Conservation (phyloP, 2,113 vertebrate genomes). For the Festucalex cinctus region DNA sequence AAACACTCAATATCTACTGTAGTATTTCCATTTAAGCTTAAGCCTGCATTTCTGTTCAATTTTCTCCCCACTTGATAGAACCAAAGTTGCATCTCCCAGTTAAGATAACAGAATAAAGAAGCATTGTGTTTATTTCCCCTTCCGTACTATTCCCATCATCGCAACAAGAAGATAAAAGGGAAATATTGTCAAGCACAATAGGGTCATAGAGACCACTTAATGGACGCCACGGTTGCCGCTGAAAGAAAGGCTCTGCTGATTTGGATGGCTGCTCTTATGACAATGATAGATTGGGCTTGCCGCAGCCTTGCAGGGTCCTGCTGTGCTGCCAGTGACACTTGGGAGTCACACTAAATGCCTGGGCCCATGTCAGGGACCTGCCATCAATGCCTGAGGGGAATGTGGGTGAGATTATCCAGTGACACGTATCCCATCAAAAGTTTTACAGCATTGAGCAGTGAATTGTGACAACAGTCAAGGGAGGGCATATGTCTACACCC, state of each 20-base stretch:
- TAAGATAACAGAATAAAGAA: neutral
- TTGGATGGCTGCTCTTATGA: constrained; percentile 66
- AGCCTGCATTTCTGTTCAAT: constrained; percentile 12
- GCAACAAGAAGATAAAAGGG: constrained; percentile 20
- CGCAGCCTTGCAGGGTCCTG: constrained; percentile 56
- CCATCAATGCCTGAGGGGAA: constrained; percentile 46
- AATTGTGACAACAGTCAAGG: constrained; percentile 33
- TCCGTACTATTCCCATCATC: constrained; percentile 14
- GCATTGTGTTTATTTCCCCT: constrained; percentile 1
- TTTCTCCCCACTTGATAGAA: constrained; percentile 9
- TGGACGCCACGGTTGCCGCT: constrained; percentile 48
- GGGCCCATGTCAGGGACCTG: constrained; percentile 50
- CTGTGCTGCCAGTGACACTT: constrained; percentile 63
- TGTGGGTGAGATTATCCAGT: constrained; percentile 57
- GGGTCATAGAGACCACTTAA: constrained; percentile 48
- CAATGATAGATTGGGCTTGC: constrained; percentile 70
- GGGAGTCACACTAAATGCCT: constrained; percentile 64
- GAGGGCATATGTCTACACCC: constrained; percentile 5
- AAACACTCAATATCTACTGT: constrained; percentile 13
- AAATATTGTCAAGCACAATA: constrained; percentile 36
- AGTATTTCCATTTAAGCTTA: constrained; percentile 25
- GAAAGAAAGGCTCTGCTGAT: constrained; percentile 59
- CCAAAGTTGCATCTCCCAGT: neutral
- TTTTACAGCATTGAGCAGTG: constrained; percentile 43
- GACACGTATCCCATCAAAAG: constrained; percentile 58